Conservation (phyloP, 2,888 invertebrate genomes). For the Papilio gigon region DNA sequence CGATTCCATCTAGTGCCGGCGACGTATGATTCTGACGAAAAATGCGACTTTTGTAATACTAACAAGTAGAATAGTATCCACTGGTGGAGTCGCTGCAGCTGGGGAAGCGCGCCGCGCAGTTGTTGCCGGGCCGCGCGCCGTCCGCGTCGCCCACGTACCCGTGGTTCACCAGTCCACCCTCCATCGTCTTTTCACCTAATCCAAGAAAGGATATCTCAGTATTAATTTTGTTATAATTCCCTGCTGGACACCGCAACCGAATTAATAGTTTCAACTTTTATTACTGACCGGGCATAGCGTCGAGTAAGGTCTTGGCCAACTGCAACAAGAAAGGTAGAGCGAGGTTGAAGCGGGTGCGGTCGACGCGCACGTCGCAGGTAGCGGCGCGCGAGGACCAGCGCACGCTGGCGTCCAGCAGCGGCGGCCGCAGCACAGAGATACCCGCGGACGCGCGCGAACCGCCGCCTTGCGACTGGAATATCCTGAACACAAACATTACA, state of each 20-base stretch:
- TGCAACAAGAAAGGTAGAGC: slow-evolving; percentile 87
- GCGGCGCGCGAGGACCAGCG: slow-evolving; percentile 84
- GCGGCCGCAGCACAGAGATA: slow-evolving; percentile 85
- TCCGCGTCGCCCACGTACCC: slow-evolving; percentile 85
- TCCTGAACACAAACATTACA: slow-evolving; percentile 68
- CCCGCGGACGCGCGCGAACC: slow-evolving; percentile 80
- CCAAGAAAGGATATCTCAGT: neutral
- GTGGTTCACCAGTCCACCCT: slow-evolving; percentile 87
- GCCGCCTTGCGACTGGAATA: slow-evolving; percentile 85
- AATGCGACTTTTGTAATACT: too few species aligned
- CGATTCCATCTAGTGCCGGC: too few species aligned
- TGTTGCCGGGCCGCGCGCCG: slow-evolving; percentile 57
- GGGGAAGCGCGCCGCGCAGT: slow-evolving; percentile 66
- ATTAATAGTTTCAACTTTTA: neutral
- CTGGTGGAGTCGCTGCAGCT: slow-evolving; percentile 83
- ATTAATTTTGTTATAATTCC: too few species aligned
- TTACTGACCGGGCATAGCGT: slow-evolving; percentile 80
- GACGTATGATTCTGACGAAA: too few species aligned
- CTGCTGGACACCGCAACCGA: too few species aligned
- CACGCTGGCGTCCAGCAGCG: slow-evolving; percentile 87
- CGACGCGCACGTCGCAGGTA: slow-evolving; percentile 87
- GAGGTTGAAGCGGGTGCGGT: slow-evolving; percentile 87
- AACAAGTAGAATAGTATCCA: slow-evolving; percentile 81
- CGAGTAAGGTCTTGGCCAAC: slow-evolving; percentile 83
- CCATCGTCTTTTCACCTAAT: slow-evolving; percentile 81